Percentiles rank a stretch among this genome's conserved stretches.
Conservation (phyloP, 2,797 vertebrate genomes). For the Gastrophryne carolinensis region DNA sequence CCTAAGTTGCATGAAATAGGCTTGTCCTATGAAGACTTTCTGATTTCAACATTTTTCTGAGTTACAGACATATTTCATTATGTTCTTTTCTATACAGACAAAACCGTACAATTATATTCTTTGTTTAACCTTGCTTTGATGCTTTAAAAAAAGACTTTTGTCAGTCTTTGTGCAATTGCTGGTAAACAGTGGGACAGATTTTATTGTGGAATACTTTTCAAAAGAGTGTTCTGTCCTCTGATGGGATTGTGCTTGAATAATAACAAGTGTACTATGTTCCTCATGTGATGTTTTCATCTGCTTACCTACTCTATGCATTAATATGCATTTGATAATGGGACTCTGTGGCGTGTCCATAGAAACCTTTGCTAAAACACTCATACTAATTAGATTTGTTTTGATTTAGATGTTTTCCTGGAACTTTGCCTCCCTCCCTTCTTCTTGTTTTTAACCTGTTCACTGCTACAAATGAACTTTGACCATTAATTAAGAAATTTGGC, state of each 20-base stretch:
- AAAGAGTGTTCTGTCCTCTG: conserved; percentile 33
- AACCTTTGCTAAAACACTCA: conserved; percentile 49
- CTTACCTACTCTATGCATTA: conserved; percentile 47
- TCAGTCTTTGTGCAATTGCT: conserved; percentile 30
- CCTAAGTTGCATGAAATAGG: neutral
- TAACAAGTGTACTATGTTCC: conserved; percentile 33
- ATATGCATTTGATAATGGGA: conserved; percentile 48
- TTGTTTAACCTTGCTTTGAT: conserved; percentile 47
- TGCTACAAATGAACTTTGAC: neutral
- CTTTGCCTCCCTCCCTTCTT: conserved; percentile 6
- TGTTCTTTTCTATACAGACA: conserved; percentile 30
- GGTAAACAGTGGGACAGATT: conserved; percentile 30
- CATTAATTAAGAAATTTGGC: too few species aligned
- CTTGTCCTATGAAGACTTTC: neutral
- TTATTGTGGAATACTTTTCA: conserved; percentile 34
- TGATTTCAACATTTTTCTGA: neutral
- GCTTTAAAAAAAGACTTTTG: conserved; percentile 37
- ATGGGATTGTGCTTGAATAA: conserved; percentile 40
- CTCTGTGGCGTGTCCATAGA: conserved; percentile 50
- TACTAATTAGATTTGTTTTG: conserved; percentile 51
- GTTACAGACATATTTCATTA: neutral
- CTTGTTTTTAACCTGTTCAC: conserved; percentile 11
- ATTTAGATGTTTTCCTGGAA: conserved; percentile 43
- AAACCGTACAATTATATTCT: conserved; percentile 12
- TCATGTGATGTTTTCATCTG: conserved; percentile 51